Conservation (phyloP, 2,888 invertebrate genomes). For the Andrena bicolor region DNA sequence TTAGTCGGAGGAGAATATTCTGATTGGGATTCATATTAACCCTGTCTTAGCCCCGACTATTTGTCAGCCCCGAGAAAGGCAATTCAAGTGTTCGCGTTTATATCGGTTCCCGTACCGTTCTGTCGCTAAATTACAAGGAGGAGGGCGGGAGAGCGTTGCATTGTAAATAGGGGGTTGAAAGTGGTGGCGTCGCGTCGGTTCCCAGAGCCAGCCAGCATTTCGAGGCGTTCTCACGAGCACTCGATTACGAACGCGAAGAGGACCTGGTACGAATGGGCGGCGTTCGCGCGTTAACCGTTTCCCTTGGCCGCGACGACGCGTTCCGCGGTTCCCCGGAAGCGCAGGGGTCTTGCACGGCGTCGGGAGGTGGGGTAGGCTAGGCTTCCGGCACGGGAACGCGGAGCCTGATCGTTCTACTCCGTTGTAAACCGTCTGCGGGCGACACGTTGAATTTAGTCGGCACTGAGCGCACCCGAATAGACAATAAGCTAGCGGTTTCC, state of each 20-base stretch:
- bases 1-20: too few species aligned
- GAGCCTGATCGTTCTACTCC: constrained; percentile 56
- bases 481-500: constrained; percentile 60
- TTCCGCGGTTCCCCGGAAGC: constrained; percentile 70
- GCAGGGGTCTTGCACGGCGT: not conserved
- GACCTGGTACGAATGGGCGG: constrained; percentile 47
- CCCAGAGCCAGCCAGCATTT: constrained; percentile 7
- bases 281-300: constrained; percentile 36
- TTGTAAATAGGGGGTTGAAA: constrained; percentile 73
- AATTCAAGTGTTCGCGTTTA: constrained; percentile 72
- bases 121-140: constrained; percentile 70
- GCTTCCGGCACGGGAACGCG: constrained; percentile 26
- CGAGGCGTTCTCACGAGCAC: constrained; percentile 66
- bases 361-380: constrained; percentile 4
- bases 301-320: constrained; percentile 53
- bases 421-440: constrained; percentile 62
- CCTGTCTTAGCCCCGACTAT: constrained; percentile 9
- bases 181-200: constrained; percentile 8
- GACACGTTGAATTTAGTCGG: constrained; percentile 66
- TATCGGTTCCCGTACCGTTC: constrained; percentile 72
- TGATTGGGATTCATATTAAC: too few species aligned
- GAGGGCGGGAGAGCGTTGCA: constrained; percentile 54
- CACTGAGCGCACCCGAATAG: constrained; percentile 51
- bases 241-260: constrained; percentile 69
- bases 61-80: constrained; percentile 54